Base-by-base conservation (phyloP, 2,888 invertebrate species). In the Apeira syringaria region DNA sequence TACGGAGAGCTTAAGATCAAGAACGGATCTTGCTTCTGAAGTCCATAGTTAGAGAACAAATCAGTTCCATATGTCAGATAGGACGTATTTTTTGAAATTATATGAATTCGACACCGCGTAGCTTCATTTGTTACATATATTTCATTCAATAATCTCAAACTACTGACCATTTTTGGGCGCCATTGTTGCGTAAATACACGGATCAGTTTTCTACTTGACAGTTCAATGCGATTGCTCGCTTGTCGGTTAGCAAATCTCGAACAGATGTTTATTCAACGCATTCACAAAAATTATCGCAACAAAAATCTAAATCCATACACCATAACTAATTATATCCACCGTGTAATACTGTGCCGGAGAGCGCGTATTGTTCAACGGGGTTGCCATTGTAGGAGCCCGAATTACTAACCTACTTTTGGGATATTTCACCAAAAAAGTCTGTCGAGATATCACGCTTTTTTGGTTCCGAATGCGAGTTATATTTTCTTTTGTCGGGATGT, bases 271-370 rank as follows among this genome's bases (percentile, higher is more conserved):
- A 68, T 78, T 81, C 74, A 64, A 61, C 42, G 74, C 71, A 86
- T 87, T 87, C 82, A 86, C 67, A 70, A 80, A 81, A 81, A 84
- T 88, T 87, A 88, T 87, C 88, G 74, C 79, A 79, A 82, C 79
- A 74, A 86, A n/a, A 81, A 88, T 88, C 89, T 87, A 87, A 88
- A 88, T 87, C 88, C 87, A 78, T 85, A 77, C 82, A 88, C 88
- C 89, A 89, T 87, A 85, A 74, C 88, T 89, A 89, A 89, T 89
- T 87, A 89, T 83, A 89, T 87, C 87, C 86, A 86, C 81, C 86
- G 55, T 82, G 80, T 86, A 88, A 88, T 82, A 76, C 72, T 64
- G 69, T 71, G 79, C 72, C 74, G 69, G 73, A 64, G 59, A 61
- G 58, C 64, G 47, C 13, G 61, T 59, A 76, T 85, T 88, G 85